Percentiles rank a stretch among this genome's conserved stretches.
phyloP scores from a whole-genome alignment of 2,113 vertebrate species.

The Dicaeum eximium region DNA sequence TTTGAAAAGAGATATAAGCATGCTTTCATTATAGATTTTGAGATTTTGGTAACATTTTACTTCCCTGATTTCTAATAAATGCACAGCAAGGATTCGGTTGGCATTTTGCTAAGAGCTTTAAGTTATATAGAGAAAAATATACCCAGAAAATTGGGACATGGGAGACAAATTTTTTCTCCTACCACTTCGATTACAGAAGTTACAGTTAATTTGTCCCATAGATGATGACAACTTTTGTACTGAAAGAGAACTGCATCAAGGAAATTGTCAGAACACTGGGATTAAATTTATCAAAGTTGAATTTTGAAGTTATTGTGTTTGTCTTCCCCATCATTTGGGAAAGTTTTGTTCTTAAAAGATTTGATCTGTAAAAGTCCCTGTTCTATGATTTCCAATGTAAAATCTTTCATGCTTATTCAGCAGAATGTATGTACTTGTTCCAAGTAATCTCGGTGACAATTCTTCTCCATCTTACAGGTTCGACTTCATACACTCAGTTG shows the following conservation, averaged over 20 bases:
- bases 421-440: neutral
- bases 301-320: neutral
- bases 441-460: neutral
- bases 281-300: neutral
- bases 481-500: conserved; percentile 80
- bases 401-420: fast-evolving
- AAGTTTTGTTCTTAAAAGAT: neutral
- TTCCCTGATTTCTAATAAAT: neutral
- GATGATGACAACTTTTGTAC: neutral
- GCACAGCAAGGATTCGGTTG: neutral
- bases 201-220: neutral
- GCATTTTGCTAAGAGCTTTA: neutral
- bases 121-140: neutral
- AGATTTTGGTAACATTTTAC: neutral
- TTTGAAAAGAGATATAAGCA: neutral
- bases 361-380: neutral
- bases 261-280: neutral
- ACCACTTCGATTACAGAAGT: neutral
- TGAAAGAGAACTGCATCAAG: neutral
- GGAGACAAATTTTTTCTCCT: neutral
- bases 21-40: neutral
- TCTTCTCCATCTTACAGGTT: conserved; percentile 71
- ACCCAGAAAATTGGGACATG: neutral
- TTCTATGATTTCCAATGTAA: neutral
- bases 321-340: neutral